These are phyloP conservation scores for Megaptera novaeangliae DNA, from an alignment of 2,113 vertebrate species.

Conservation along the genomic window DNA sequence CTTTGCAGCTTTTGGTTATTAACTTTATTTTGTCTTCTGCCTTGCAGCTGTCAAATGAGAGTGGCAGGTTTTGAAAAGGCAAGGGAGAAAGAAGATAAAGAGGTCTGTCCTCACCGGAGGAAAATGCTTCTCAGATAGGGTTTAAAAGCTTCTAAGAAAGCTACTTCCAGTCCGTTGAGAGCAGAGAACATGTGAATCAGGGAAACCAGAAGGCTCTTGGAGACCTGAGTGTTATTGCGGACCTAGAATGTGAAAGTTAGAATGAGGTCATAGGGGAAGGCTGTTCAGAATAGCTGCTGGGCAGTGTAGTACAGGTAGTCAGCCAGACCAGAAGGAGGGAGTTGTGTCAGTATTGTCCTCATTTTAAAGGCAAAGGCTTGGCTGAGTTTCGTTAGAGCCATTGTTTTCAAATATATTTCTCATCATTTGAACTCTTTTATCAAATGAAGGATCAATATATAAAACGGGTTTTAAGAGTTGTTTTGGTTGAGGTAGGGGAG, in stretches of 20 bases:
- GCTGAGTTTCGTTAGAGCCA: not conserved
- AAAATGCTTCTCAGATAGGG: not conserved
- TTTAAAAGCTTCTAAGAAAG: constrained; percentile 3
- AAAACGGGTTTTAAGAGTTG: not conserved
- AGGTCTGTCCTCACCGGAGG: not conserved
- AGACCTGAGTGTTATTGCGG: not conserved
- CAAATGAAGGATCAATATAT: not conserved
- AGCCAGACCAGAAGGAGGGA: not conserved
- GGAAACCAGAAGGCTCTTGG: not conserved
- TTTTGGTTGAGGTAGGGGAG: not conserved
- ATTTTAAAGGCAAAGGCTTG: not conserved
- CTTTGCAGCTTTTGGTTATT: not conserved
- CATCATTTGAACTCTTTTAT: not conserved
- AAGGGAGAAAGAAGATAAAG: not conserved
- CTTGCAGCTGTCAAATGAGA: not conserved
- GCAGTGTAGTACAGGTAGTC: not conserved
- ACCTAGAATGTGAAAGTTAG: not conserved
- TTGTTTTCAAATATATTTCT: constrained; percentile 10
- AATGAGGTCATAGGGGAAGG: not conserved
- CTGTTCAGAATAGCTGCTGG: not conserved
- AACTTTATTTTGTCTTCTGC: not conserved
- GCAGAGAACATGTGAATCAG: not conserved
- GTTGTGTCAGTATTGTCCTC: not conserved
- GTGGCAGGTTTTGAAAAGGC: not conserved
- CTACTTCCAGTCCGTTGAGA: not conserved